Conservation (phyloP, 2,888 invertebrate genomes). For the Nephrotoma flavescens region DNA sequence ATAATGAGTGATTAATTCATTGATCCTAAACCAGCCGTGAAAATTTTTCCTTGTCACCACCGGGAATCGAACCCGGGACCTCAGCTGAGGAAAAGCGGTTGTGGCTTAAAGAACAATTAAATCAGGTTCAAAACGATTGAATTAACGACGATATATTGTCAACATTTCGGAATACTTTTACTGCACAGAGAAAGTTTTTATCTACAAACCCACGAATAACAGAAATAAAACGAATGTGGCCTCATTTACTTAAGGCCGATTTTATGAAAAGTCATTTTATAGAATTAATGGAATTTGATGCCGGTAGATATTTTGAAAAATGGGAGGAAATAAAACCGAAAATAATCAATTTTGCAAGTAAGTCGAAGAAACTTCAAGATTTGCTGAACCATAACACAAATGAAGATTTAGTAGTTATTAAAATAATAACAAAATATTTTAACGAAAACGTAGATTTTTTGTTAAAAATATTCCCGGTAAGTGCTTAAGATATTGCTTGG, state of each 20-base stretch:
- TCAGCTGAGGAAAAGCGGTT: not conserved
- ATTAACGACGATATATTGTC: not conserved
- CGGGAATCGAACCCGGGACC: too few relatives aligned
- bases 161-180: not conserved
- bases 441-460: not conserved
- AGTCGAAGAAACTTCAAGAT: not conserved
- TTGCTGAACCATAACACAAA: not conserved
- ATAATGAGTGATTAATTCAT: too few relatives aligned
- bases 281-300: not conserved
- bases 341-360: not conserved
- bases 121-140: not conserved
- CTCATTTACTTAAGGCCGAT: not conserved
- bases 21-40: too few relatives aligned
- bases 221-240: not conserved
- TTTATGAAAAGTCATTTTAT: not conserved
- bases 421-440: not conserved
- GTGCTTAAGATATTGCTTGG: not conserved
- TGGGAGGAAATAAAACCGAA: not conserved
- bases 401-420: not conserved
- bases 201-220: not conserved
- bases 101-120: not conserved
- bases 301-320: not conserved
- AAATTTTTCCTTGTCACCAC: too few relatives aligned
- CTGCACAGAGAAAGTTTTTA: not conserved
- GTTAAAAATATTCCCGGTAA: not conserved